These are phyloP conservation scores for Agrenia bidenticulata DNA, from an alignment of 2,888 invertebrate genomes.

Conservation along the genomic window DNA sequence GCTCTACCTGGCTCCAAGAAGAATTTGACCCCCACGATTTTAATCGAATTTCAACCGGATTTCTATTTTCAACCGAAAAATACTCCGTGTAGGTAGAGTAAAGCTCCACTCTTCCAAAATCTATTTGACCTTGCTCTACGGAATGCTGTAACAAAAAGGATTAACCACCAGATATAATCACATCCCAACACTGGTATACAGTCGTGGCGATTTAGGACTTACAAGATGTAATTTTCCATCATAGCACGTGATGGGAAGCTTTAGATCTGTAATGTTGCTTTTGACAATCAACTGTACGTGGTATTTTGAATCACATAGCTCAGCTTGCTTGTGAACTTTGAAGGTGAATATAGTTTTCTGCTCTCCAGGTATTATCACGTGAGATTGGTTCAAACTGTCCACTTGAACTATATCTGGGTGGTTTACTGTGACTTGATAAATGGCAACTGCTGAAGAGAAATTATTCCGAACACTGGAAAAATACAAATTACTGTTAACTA, in stretches of 20 bases:
- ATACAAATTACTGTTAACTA: neutral
- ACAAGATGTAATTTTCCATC: conserved; percentile 69
- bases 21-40: conserved; percentile 65
- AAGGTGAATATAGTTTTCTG: conserved; percentile 49
- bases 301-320: conserved; percentile 48
- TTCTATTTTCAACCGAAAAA: conserved; percentile 72
- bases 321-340: conserved; percentile 44
- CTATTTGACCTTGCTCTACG: conserved; percentile 56
- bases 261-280: conserved; percentile 73
- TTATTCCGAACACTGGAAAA: conserved; percentile 50
- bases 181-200: no score
- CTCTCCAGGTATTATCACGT: conserved; percentile 49
- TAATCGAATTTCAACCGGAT: conserved; percentile 70
- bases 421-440: conserved; percentile 51
- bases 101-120: conserved; percentile 68
- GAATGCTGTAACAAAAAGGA: conserved; percentile 43
- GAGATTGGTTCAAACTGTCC: conserved; percentile 49
- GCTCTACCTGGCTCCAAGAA: conserved; percentile 63
- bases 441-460: conserved; percentile 50
- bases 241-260: conserved; percentile 71
- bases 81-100: conserved; percentile 68
- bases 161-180: no score
- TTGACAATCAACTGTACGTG: conserved; percentile 62
- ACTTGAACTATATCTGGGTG: conserved; percentile 52
- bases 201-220: conserved; percentile 42